Percentiles rank a stretch among this genome's conserved stretches.
These are phyloP conservation scores for Steinernema hermaphroditum DNA, from an alignment of 2,888 invertebrate genomes.

Conservation along the genomic window DNA sequence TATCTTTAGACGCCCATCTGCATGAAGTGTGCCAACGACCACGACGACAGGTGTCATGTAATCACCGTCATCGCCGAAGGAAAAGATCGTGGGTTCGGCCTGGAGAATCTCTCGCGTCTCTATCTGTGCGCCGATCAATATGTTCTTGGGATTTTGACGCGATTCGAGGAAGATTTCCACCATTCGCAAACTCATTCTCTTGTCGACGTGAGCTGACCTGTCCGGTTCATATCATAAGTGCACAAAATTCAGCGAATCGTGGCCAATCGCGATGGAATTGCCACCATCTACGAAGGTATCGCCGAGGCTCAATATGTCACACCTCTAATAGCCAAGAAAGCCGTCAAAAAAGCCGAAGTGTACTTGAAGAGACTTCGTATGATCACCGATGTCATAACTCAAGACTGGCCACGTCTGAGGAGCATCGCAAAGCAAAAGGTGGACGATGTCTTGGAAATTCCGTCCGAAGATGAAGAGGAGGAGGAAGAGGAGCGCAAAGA, in stretches of 20 bases:
- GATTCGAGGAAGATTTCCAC: not conserved
- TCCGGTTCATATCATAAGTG: not conserved
- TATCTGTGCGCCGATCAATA: conserved; percentile 12
- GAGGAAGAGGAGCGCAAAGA: not conserved
- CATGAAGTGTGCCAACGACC: not conserved
- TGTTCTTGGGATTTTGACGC: not conserved
- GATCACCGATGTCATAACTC: not conserved
- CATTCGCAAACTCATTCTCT: not conserved
- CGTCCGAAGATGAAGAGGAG: not conserved
- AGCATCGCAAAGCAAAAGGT: not conserved
- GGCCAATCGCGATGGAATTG: not conserved
- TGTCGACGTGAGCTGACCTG: not conserved
- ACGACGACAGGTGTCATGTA: not conserved
- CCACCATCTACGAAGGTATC: not conserved
- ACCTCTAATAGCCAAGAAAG: not conserved
- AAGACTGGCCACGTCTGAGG: not conserved
- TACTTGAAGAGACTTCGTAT: not conserved
- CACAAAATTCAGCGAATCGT: not conserved
- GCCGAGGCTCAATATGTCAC: not conserved
- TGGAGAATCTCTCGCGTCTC: not conserved
- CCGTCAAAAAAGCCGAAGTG: not conserved
- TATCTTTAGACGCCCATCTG: not conserved
- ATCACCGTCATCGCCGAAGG: not conserved
- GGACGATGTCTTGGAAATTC: not conserved
- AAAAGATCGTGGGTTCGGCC: not conserved